These are phyloP conservation scores for Aurelia sp. DNA, from an alignment of 30 jellyfish, hydroid and myxozoan genomes.

Conservation along the genomic window DNA sequence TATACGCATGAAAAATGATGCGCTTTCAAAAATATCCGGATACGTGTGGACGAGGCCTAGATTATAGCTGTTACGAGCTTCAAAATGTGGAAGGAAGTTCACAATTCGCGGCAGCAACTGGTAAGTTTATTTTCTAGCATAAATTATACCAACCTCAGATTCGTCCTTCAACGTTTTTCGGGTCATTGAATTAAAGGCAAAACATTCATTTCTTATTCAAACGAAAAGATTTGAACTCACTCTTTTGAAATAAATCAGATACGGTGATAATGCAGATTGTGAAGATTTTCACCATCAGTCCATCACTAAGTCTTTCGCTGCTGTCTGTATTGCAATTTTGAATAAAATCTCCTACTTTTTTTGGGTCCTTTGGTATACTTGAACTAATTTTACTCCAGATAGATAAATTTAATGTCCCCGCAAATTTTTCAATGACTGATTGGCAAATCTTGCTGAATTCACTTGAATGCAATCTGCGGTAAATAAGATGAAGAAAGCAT, in stretches of 20 bases:
- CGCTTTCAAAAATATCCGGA: too few species aligned
- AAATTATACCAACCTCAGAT: too few species aligned
- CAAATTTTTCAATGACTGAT: slow-evolving; percentile 54
- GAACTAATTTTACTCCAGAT: slow-evolving; percentile 4
- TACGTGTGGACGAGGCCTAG: too few species aligned
- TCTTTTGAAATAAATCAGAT: slow-evolving; percentile 9
- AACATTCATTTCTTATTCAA: neutral
- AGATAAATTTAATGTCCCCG: slow-evolving; percentile 18
- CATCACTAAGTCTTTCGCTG: slow-evolving; percentile 14
- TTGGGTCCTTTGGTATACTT: neutral
- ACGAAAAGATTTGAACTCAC: slow-evolving; percentile 8
- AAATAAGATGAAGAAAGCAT: neutral
- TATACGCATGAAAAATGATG: too few species aligned
- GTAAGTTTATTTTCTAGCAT: too few species aligned
- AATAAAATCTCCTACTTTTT: neutral
- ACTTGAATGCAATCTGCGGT: slow-evolving; percentile 24
- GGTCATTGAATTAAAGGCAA: too few species aligned
- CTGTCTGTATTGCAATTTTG: neutral
- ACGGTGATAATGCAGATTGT: slow-evolving; percentile 62
- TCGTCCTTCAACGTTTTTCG: too few species aligned
- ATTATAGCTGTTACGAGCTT: too few species aligned
- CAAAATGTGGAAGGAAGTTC: too few species aligned
- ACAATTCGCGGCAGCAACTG: too few species aligned
- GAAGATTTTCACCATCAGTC: slow-evolving; percentile 60
- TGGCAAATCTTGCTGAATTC: slow-evolving; percentile 54